Conservation (phyloP, 2,888 invertebrate species). For the Ophion ventricosus region DNA sequence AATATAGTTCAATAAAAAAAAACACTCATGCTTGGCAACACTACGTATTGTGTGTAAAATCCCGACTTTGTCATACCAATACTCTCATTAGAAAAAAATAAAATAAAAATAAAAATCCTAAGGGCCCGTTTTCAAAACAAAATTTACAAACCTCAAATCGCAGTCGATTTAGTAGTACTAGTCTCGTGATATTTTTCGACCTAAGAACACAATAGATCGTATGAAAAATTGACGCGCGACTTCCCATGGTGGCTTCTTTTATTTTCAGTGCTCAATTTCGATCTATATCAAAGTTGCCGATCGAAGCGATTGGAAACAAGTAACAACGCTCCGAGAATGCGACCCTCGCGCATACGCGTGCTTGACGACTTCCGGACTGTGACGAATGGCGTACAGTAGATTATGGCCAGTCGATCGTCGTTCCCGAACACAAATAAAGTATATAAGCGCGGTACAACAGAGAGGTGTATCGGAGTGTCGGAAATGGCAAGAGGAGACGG, state of each 20-base stretch:
- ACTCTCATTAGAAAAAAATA: too few species aligned
- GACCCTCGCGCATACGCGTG: not conserved
- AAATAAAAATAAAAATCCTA: too few species aligned
- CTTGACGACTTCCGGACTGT: slow-evolving; percentile 29
- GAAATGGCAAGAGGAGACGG: slow-evolving; percentile 17
- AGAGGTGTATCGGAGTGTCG: slow-evolving; percentile 28
- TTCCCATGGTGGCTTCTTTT: not conserved
- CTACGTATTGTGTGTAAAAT: too few species aligned
- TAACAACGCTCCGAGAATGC: not conserved
- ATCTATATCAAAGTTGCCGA: not conserved
- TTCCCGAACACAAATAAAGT: not conserved
- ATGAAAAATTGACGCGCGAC: too few species aligned
- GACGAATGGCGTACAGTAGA: slow-evolving; percentile 9
- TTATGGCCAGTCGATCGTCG: slow-evolving; percentile 2
- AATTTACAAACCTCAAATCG: too few species aligned
- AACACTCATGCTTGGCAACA: too few species aligned
- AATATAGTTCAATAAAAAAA: too few species aligned
- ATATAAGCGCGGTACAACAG: not conserved
- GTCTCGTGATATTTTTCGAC: too few species aligned
- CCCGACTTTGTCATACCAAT: too few species aligned
- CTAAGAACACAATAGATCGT: too few species aligned
- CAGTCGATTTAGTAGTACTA: too few species aligned
- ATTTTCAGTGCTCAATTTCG: slow-evolving; percentile 4
- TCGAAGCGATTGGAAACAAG: slow-evolving; percentile 2
- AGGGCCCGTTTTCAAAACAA: too few species aligned